These are phyloP conservation scores for Caenorhabditis drosophilae DNA, from an alignment of 2,888 invertebrate genomes.

Conservation along the genomic window DNA sequence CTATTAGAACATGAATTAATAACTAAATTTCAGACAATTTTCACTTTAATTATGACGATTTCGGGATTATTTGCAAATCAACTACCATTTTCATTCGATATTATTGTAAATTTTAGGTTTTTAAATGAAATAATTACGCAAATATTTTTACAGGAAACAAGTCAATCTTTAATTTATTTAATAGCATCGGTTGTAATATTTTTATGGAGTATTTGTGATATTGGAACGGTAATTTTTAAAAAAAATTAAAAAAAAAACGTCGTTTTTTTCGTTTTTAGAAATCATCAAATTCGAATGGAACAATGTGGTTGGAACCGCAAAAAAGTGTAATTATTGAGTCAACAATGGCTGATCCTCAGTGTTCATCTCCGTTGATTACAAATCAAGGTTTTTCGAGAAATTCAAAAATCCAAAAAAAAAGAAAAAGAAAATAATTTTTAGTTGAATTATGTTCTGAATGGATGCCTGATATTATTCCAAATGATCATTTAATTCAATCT, in stretches of 20 bases:
- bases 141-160: no score
- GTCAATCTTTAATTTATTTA: conserved; percentile 19
- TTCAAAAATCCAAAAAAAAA: not conserved
- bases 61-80: conserved; percentile 28
- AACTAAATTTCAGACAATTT: conserved; percentile 16
- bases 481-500: conserved; percentile 13
- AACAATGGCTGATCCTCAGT: conserved; percentile 30
- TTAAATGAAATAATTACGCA: no score
- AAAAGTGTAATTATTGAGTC: conserved; percentile 33
- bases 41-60: conserved; percentile 26
- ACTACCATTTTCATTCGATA: conserved; percentile 14
- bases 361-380: conserved; percentile 31
- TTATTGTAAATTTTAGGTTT: conserved; percentile 20
- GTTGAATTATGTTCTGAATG: conserved; percentile 22
- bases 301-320: conserved; percentile 44
- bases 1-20: not conserved
- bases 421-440: not conserved
- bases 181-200: conserved; percentile 22
- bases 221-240: conserved; percentile 12
- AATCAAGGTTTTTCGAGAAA: conserved; percentile 3
- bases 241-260: not conserved
- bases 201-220: conserved; percentile 31
- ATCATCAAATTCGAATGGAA: conserved; percentile 13
- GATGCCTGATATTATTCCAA: conserved; percentile 30
- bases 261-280: conserved; percentile 1